phyloP scores from a whole-genome alignment of 2,888 invertebrate species.

The Nephrocerus scutellatus region DNA sequence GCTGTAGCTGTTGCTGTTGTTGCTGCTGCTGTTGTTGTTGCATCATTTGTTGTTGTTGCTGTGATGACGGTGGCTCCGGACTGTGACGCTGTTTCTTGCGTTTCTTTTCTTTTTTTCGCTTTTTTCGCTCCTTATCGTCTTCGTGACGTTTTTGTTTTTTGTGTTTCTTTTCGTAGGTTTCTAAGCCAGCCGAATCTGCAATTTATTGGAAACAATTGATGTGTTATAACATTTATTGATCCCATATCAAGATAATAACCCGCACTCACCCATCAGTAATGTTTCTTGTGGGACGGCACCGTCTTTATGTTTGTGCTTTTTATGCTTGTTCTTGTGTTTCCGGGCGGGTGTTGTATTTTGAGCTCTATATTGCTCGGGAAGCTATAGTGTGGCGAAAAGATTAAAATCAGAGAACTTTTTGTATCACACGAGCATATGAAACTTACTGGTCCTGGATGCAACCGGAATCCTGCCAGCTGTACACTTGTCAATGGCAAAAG shows the following conservation, averaged over 20 bases:
- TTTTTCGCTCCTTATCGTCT: conserved; percentile 88
- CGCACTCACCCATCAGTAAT: conserved; percentile 57
- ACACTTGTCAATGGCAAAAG: conserved; percentile 76
- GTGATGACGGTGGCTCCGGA: conserved; percentile 58
- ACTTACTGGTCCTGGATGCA: conserved; percentile 80
- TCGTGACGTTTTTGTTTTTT: conserved; percentile 91
- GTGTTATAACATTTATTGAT: conserved; percentile 1
- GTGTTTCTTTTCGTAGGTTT: conserved; percentile 90
- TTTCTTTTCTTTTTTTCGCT: conserved; percentile 92
- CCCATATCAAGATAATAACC: background rate
- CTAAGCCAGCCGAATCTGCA: conserved; percentile 59
- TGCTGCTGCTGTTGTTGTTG: conserved; percentile 2
- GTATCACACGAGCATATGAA: too few species aligned
- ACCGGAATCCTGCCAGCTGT: conserved; percentile 84
- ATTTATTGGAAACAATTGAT: conserved; percentile 1
- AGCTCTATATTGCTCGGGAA: conserved; percentile 92
- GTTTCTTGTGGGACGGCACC: conserved; percentile 74
- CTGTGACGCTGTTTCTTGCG: conserved; percentile 91
- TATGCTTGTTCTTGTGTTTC: conserved; percentile 92
- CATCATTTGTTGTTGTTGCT: conserved; percentile 1
- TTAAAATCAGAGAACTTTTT: conserved; percentile 6
- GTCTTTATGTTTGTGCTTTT: conserved; percentile 89
- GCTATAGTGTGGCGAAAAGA: conserved; percentile 45
- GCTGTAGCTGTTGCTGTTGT: conserved; percentile 1
- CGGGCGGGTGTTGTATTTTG: conserved; percentile 86